Evolutionary conservation across 2,888 invertebrate species (phyloP).

Genomic region (Caradrina clavipalpis): DNA sequence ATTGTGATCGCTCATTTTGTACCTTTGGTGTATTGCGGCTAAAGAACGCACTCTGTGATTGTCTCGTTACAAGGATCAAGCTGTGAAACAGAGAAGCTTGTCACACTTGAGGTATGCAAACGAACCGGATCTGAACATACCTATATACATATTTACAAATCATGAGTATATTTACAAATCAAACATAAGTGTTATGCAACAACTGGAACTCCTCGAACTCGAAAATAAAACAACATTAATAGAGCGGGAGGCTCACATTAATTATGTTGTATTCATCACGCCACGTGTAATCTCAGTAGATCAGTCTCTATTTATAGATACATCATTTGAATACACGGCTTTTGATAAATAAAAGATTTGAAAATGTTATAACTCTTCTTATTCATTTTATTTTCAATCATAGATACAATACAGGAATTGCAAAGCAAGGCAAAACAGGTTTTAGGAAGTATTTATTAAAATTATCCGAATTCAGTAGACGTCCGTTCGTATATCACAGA

Average conservation of each 20-base stretch:
- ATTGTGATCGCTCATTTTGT: too few species aligned
- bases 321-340: background rate
- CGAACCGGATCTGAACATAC: slow-evolving; percentile 6
- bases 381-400: slow-evolving; percentile 20
- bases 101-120: background rate
- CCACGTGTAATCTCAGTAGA: background rate
- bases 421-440: too few species aligned
- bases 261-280: background rate
- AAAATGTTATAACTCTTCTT: slow-evolving; percentile 12
- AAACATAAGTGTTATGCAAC: slow-evolving; percentile 12
- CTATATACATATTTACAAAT: background rate
- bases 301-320: background rate
- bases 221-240: background rate
- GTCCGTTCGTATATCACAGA: background rate
- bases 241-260: background rate
- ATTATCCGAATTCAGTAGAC: background rate
- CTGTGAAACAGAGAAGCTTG: background rate
- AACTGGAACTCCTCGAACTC: background rate
- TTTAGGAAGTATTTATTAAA: background rate
- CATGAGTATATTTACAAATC: slow-evolving; percentile 7
- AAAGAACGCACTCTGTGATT: too few species aligned
- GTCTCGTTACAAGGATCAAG: background rate
- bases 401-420: too few species aligned
- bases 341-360: background rate
- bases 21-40: too few species aligned